phyloP scores from a whole-genome alignment of 2,113 vertebrate species.

The Fulica atra region DNA sequence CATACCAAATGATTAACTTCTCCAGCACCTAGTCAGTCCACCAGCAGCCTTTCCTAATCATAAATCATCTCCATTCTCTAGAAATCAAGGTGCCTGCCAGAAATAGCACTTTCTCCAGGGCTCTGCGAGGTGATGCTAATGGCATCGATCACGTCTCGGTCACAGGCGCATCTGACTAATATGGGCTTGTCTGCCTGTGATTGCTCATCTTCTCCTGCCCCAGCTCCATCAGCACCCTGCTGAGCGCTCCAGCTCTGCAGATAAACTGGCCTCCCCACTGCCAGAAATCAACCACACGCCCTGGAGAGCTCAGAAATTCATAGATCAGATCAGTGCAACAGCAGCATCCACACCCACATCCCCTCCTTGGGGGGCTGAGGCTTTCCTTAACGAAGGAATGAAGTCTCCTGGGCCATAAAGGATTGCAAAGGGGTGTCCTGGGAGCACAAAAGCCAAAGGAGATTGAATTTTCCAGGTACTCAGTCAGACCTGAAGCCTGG shows the following conservation, averaged over 20 bases:
- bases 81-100: slow-evolving; percentile 10
- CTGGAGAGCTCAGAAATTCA: background rate
- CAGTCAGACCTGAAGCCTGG: background rate
- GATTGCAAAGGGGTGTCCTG: background rate
- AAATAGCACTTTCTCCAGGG: background rate
- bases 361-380: rapidly evolving
- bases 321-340: rapidly evolving
- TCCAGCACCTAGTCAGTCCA: background rate
- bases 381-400: rapidly evolving
- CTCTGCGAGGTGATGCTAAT: slow-evolving; percentile 4
- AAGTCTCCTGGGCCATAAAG: rapidly evolving
- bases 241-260: background rate
- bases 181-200: background rate
- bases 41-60: background rate
- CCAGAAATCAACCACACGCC: background rate
- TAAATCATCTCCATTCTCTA: background rate
- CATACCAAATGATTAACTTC: background rate
- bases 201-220: background rate
- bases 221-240: slow-evolving; percentile 5
- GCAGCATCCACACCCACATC: rapidly evolving
- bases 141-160: background rate
- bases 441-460: background rate
- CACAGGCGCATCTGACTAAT: background rate
- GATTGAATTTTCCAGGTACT: background rate
- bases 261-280: background rate